Base-by-base conservation (phyloP, 2,113 vertebrate genomes). In the Nasalis larvatus region DNA sequence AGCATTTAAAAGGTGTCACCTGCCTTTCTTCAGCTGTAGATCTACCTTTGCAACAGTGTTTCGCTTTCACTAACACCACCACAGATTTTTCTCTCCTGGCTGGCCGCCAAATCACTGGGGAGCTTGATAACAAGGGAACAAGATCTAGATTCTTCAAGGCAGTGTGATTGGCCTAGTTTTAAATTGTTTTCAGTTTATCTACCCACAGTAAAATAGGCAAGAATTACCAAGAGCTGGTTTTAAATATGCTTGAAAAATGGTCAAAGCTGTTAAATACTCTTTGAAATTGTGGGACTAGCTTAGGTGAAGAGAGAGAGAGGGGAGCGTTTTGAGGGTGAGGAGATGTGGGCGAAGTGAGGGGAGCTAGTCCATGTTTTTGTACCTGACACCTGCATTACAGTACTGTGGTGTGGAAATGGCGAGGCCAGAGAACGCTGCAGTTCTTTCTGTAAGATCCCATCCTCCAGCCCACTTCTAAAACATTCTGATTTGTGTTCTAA, bases 191-290 rank as follows among this genome's bases (percentile, higher is more conserved):
- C 77, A 80, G 7, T 4, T 89, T 86, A 54, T 12, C 37, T 84
- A 56, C 1, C 14, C 9, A 30, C 40, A 35, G 37, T 13, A 45
- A 60, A 86, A 87, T 2, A 12, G 25, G 42, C 47, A 91, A 81
- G 32, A 85, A 94, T 63, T 45, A 88, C 52, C 45, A 45, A 83
- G 52, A 71, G 52, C 12, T 63, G 52, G 40, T 49, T 49, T 87
- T 77, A 73, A 82, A n/a, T 91, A 6, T 89, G 35, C 27, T 76
- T 94, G 18, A 49, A 89, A 89, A 85, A 56, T 45, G 83, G 4
- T 54, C n/a, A 85, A 56, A 76, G 40, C 27, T 68, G 3, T 84
- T 73, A 37, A 94, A 78, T 47, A n/a, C 52, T 47, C 23, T 84
- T 60, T 80, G 60, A 87, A 71, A n/a, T 81, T 52, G 74, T 45